phyloP scores from a whole-genome alignment of 2,113 vertebrate genomes.

The Cyphotilapia sp. region DNA sequence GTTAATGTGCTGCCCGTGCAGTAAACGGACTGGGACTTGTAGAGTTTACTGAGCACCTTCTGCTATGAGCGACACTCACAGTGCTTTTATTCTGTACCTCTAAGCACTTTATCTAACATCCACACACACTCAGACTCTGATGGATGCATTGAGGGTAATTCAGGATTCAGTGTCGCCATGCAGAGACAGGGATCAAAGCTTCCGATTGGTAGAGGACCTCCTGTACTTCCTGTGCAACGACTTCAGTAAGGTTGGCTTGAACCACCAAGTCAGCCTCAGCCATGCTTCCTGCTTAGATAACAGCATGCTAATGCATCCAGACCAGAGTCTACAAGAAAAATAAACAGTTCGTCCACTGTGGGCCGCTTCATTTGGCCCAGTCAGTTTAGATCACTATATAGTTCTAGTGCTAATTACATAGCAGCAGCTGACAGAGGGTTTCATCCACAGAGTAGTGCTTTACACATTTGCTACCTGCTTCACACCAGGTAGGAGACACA shows the following conservation, averaged over 20 bases:
- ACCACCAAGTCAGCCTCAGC: background rate
- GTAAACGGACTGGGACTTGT: background rate
- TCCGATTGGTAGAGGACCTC: background rate
- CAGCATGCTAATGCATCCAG: background rate
- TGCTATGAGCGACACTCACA: background rate
- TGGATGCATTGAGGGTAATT: background rate
- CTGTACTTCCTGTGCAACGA: background rate
- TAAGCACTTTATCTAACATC: background rate
- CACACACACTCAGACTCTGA: background rate
- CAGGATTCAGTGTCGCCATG: background rate
- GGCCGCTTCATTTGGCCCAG: background rate
- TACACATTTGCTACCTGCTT: background rate
- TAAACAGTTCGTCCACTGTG: background rate
- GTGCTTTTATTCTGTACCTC: background rate
- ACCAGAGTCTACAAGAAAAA: fast-evolving
- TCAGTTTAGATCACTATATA: background rate
- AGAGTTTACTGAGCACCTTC: background rate
- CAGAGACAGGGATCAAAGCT: background rate
- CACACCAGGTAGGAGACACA: background rate
- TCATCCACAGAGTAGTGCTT: background rate
- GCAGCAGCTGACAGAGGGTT: background rate
- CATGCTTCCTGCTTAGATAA: background rate
- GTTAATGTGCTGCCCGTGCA: background rate
- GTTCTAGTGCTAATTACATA: background rate
- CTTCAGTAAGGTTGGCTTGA: background rate